These are phyloP conservation scores for Apolygus lucorum DNA, from an alignment of 1,140 invertebrate genomes.

Conservation along the genomic window DNA sequence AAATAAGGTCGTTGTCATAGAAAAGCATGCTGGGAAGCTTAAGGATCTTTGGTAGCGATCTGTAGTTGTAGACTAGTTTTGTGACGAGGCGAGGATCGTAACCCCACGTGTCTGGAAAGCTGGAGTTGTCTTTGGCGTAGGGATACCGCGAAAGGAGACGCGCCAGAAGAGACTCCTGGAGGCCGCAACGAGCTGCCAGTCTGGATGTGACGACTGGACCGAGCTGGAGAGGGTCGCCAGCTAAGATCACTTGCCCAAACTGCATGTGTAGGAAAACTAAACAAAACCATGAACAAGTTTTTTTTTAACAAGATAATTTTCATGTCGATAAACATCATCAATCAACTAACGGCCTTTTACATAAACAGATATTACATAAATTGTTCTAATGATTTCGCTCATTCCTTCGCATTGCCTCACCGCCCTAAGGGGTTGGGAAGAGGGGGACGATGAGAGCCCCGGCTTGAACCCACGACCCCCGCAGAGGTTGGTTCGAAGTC, in stretches of 20 bases:
- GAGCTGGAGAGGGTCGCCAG: conserved; percentile 88
- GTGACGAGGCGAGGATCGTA: conserved; percentile 62
- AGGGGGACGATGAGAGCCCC: no score
- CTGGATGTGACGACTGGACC: conserved; percentile 70
- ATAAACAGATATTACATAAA: no score
- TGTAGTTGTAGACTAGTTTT: conserved; percentile 63
- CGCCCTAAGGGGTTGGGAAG: no score
- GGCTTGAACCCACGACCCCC: no score
- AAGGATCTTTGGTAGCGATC: conserved; percentile 70
- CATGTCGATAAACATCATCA: no score
- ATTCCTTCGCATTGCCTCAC: no score
- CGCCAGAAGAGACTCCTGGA: conserved; percentile 41
- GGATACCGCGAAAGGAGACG: conserved; percentile 35
- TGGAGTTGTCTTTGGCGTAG: conserved; percentile 34
- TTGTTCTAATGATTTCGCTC: no score
- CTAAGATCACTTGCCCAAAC: conserved; percentile 73
- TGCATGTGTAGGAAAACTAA: no score
- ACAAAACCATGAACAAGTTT: no score
- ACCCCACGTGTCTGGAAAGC: conserved; percentile 42
- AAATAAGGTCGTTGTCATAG: conserved; percentile 62
- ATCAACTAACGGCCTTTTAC: no score
- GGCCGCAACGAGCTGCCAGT: conserved; percentile 52
- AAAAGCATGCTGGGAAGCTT: conserved; percentile 67
- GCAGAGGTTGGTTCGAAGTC: no score
- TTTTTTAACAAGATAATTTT: no score